Evolutionary conservation across 1,140 invertebrate species (phyloP).

Genomic region (Oryzaephilus surinamensis): DNA sequence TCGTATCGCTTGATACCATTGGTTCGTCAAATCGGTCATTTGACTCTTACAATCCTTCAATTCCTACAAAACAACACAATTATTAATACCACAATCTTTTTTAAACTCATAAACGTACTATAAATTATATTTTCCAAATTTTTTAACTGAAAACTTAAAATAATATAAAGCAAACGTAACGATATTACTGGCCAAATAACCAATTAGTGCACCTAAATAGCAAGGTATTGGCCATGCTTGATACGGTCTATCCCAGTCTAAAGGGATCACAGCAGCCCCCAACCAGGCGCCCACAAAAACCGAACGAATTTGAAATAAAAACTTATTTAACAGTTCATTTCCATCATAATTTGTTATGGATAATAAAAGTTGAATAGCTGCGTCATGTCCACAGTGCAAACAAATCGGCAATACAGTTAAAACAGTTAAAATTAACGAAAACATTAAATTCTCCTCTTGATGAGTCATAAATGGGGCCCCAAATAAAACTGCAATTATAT

Average conservation of each 20-base stretch:
- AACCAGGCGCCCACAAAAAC: constrained; percentile 77
- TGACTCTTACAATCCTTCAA: constrained; percentile 89
- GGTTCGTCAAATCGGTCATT: constrained; percentile 91
- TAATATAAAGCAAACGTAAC: no score
- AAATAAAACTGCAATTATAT: constrained; percentile 57
- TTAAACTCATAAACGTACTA: no score
- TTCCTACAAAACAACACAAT: constrained; percentile 50
- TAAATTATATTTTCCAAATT: no score
- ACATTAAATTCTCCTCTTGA: constrained; percentile 60
- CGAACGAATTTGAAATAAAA: constrained; percentile 45
- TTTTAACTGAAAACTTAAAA: no score
- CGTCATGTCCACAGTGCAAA: constrained; percentile 48
- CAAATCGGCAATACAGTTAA: constrained; percentile 56
- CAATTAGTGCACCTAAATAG: constrained; percentile 55
- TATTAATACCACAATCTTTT: constrained; percentile 4
- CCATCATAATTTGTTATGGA: constrained; percentile 39
- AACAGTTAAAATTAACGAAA: constrained; percentile 51
- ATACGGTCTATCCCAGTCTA: constrained; percentile 90
- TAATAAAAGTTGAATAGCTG: constrained; percentile 41
- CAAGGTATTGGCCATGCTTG: constrained; percentile 74
- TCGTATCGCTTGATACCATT: constrained; percentile 91
- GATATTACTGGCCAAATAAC: no score
- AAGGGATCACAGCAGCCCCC: constrained; percentile 74
- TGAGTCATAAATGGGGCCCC: constrained; percentile 57
- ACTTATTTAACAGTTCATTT: constrained; percentile 42